phyloP scores from a whole-genome alignment of 2,888 invertebrate species.

The Zeuzera pyrina region DNA sequence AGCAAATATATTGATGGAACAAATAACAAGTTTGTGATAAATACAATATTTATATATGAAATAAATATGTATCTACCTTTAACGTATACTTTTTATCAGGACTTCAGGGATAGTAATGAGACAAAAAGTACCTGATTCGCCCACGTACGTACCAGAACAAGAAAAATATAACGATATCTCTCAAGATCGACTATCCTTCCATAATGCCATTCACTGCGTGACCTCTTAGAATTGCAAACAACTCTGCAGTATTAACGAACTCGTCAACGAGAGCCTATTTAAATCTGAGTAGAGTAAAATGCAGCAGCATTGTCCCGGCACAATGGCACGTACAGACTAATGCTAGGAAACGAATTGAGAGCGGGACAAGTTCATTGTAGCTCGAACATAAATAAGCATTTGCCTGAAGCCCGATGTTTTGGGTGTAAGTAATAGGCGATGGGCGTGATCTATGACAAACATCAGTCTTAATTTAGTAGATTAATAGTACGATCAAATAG shows the following conservation, averaged over 20 bases:
- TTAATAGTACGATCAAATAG: too few relatives aligned
- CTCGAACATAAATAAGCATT: conserved; percentile 64
- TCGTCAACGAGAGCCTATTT: conserved; percentile 39
- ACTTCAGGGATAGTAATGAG: too few relatives aligned
- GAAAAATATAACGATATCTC: background rate
- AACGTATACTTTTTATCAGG: too few relatives aligned
- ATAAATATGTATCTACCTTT: too few relatives aligned
- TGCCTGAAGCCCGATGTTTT: conserved; percentile 32
- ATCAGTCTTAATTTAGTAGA: too few relatives aligned
- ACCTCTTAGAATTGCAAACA: conserved; percentile 25
- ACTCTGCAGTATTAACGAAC: conserved; percentile 31
- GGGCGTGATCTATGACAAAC: too few relatives aligned
- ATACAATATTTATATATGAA: too few relatives aligned
- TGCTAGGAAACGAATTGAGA: conserved; percentile 59
- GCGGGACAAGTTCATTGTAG: conserved; percentile 56
- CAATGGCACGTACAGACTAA: conserved; percentile 45
- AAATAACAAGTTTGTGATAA: too few relatives aligned
- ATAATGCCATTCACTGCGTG: too few relatives aligned
- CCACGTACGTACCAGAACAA: too few relatives aligned
- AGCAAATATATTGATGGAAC: too few relatives aligned
- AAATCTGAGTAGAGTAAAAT: conserved; percentile 37
- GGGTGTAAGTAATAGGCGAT: conserved; percentile 22
- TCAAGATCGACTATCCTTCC: background rate
- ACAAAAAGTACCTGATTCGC: too few relatives aligned
- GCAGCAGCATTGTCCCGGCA: conserved; percentile 37